These are phyloP conservation scores for Ptilodon capucinus DNA, from an alignment of 2,888 invertebrate species.

Conservation along the genomic window DNA sequence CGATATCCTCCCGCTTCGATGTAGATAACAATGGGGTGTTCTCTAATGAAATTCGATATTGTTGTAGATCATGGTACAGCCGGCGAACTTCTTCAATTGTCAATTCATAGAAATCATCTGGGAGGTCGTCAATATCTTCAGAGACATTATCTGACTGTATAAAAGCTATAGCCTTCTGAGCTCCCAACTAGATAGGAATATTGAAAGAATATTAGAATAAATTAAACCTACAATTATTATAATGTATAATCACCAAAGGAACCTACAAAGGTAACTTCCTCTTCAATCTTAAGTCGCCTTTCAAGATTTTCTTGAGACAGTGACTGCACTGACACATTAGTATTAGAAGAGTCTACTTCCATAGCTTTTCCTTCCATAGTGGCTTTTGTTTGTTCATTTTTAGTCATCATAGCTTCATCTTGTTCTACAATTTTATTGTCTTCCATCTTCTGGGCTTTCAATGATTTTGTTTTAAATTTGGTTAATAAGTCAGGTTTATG, in stretches of 20 bases:
- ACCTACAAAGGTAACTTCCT: slow-evolving; percentile 76
- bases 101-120: slow-evolving; percentile 94
- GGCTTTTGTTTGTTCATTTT: slow-evolving; percentile 11
- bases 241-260: neutral
- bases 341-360: slow-evolving; percentile 13
- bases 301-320: slow-evolving; percentile 57
- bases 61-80: slow-evolving; percentile 88
- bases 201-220: neutral
- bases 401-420: slow-evolving; percentile 7
- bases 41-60: slow-evolving; percentile 84
- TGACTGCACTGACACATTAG: slow-evolving; percentile 25
- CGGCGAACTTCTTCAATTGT: slow-evolving; percentile 91
- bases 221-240: neutral
- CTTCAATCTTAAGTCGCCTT: slow-evolving; percentile 69
- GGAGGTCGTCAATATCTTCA: slow-evolving; percentile 86
- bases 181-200: slow-evolving; percentile 83
- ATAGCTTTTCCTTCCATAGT: slow-evolving; percentile 14
- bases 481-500: slow-evolving; percentile 49
- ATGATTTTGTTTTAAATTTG: slow-evolving; percentile 39
- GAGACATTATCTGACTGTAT: slow-evolving; percentile 82
- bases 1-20: slow-evolving; percentile 48
- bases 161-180: slow-evolving; percentile 89
- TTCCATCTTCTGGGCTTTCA: slow-evolving; percentile 16
- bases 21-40: slow-evolving; percentile 88
- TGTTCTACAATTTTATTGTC: slow-evolving; percentile 12